phyloP scores from a whole-genome alignment of 2,888 invertebrate species.

The Corythucha ciliata region DNA sequence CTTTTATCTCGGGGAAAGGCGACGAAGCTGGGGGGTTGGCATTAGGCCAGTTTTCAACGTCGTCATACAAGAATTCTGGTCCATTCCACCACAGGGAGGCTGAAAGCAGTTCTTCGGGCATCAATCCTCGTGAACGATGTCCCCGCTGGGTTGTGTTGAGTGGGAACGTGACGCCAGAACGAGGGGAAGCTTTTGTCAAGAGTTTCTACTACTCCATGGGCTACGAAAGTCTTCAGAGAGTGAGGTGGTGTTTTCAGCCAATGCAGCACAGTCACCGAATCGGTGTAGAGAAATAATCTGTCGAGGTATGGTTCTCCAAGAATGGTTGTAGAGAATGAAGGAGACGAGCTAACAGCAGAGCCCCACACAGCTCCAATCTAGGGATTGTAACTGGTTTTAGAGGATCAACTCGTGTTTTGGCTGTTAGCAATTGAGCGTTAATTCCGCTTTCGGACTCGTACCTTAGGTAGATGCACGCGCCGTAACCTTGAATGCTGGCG shows the following conservation, averaged over 20 bases:
- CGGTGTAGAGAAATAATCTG: slow-evolving; percentile 21
- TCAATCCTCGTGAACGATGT: slow-evolving; percentile 18
- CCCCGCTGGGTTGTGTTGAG: slow-evolving; percentile 24
- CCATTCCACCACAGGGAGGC: slow-evolving; percentile 21
- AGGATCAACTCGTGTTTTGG: slow-evolving; percentile 21
- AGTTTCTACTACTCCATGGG: slow-evolving; percentile 22
- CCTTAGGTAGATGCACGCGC: slow-evolving; percentile 30
- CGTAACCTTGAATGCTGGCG: slow-evolving; percentile 31
- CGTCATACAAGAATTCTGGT: too few relatives aligned
- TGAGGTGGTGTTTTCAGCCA: slow-evolving; percentile 24
- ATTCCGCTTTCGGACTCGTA: background rate
- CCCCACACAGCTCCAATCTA: slow-evolving; percentile 25
- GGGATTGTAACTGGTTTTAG: slow-evolving; percentile 23
- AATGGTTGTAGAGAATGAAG: background rate
- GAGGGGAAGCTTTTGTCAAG: background rate
- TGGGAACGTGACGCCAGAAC: slow-evolving; percentile 19
- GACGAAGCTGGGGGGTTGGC: too few relatives aligned
- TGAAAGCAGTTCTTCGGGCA: slow-evolving; percentile 13
- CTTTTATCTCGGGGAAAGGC: too few relatives aligned
- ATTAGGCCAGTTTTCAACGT: too few relatives aligned
- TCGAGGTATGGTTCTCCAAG: background rate
- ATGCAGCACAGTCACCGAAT: slow-evolving; percentile 21
- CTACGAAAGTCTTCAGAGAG: slow-evolving; percentile 25
- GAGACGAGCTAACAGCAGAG: slow-evolving; percentile 15
- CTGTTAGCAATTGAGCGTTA: slow-evolving; percentile 15